Conservation (phyloP, 1,140 invertebrate species). For the Matsumurasca onukii region DNA sequence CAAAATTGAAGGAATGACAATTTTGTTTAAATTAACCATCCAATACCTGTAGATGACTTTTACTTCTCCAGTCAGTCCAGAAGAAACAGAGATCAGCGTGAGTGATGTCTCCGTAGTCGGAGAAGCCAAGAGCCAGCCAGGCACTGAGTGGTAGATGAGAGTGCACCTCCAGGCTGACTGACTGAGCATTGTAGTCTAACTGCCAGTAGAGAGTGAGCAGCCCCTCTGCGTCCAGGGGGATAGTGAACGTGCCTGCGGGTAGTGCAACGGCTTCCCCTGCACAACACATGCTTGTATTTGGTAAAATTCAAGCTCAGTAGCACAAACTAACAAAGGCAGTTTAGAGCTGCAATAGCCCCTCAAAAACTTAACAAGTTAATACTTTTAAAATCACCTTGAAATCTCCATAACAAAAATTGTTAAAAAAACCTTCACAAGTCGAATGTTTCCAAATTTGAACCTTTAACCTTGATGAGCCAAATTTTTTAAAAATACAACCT, state of each 20-base stretch:
- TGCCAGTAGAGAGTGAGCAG: constrained; percentile 40
- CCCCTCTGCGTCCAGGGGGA: constrained; percentile 40
- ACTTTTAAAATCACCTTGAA: too few relatives aligned
- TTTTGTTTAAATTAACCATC: too few relatives aligned
- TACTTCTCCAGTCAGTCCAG: constrained; percentile 68
- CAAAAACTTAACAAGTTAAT: too few relatives aligned
- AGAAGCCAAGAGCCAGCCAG: constrained; percentile 92
- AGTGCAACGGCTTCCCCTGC: neutral
- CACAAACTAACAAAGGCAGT: too few relatives aligned
- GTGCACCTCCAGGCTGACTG: constrained; percentile 53
- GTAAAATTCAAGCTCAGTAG: neutral
- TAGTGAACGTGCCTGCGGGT: constrained; percentile 15
- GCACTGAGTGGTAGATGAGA: constrained; percentile 47
- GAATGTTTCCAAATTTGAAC: too few relatives aligned
- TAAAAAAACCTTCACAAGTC: too few relatives aligned
- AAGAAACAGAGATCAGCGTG: constrained; percentile 85
- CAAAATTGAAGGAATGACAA: too few relatives aligned
- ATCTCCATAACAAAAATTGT: too few relatives aligned
- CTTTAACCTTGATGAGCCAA: too few relatives aligned
- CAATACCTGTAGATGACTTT: constrained; percentile 66
- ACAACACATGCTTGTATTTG: too few relatives aligned
- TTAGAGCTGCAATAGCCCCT: too few relatives aligned
- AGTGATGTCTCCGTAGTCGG: constrained; percentile 75
- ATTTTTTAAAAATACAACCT: too few relatives aligned
- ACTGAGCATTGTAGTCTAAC: constrained; percentile 33